Conservation (phyloP, 2,113 vertebrate genomes). For the Neotragus pygmaeus region DNA sequence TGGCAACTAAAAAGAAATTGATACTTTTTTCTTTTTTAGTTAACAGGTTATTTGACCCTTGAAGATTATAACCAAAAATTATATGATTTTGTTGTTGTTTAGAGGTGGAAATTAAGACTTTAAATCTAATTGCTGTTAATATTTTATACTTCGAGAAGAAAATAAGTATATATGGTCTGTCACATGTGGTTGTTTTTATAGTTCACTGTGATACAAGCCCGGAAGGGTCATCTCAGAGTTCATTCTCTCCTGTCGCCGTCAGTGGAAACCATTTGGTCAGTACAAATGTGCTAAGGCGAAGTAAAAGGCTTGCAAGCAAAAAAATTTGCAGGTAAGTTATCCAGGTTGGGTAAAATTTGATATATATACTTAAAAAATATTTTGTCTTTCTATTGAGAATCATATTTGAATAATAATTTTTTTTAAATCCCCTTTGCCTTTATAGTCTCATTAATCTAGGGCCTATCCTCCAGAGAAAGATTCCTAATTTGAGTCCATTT, state of each 20-base stretch:
- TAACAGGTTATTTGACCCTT: not conserved
- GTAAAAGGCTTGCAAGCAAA: slow-evolving; percentile 84
- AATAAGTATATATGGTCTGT: not conserved
- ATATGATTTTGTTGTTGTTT: not conserved
- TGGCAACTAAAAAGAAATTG: not conserved
- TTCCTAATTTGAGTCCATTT: not conserved
- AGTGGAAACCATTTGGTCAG: slow-evolving; percentile 75
- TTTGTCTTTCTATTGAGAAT: not conserved
- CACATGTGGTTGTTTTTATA: slow-evolving; percentile 48
- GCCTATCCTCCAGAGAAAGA: not conserved
- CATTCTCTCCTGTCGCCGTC: slow-evolving; percentile 76
- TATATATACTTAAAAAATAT: not conserved
- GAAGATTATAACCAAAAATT: not conserved
- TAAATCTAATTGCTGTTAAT: slow-evolving; percentile 3
- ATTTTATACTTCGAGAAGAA: slow-evolving; percentile 38
- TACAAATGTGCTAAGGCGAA: slow-evolving; percentile 84
- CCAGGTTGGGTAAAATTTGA: not conserved
- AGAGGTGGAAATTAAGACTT: not conserved
- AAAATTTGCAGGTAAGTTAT: slow-evolving; percentile 88
- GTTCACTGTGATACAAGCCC: slow-evolving; percentile 85
- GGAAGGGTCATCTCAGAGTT: slow-evolving; percentile 82
- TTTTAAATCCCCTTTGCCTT: not conserved
- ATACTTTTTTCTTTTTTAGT: not conserved
- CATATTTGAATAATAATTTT: not conserved
- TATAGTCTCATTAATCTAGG: not conserved